Evolutionary conservation across 2,113 vertebrate genomes (phyloP).

Genomic region (Xiphophorus couchianus): DNA sequence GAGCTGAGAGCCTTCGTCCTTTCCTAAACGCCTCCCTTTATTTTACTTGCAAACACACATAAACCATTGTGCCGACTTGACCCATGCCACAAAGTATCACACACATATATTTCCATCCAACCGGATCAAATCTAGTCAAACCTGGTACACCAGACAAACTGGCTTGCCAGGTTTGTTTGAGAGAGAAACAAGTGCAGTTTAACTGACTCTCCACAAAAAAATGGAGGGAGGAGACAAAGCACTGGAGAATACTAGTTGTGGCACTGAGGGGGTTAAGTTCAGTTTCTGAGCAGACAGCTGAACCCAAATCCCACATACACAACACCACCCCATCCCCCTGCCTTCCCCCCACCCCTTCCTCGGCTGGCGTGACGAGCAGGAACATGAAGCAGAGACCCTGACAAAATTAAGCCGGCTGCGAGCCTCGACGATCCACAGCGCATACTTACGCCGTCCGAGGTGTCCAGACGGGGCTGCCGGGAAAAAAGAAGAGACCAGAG

Average conservation of each 20-base stretch:
- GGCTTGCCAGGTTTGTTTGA: neutral
- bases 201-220: conserved; percentile 51
- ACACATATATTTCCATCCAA: conserved; percentile 61
- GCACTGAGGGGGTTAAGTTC: conserved; percentile 50
- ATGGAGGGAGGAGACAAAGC: conserved; percentile 38
- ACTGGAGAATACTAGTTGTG: conserved; percentile 19
- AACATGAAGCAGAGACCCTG: conserved; percentile 60
- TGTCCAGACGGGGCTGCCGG: conserved; percentile 60
- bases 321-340: conserved; percentile 50
- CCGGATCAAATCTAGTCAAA: conserved; percentile 52
- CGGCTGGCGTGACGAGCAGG: conserved; percentile 56
- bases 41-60: conserved; percentile 21
- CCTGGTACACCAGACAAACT: conserved; percentile 56
- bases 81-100: conserved; percentile 16
- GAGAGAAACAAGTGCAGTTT: conserved; percentile 38
- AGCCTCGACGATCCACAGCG: conserved; percentile 26
- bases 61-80: conserved; percentile 17
- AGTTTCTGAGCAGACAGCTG: conserved; percentile 78
- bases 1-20: conserved; percentile 3
- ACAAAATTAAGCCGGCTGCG: conserved; percentile 63
- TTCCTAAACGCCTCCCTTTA: neutral
- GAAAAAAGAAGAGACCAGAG: conserved; percentile 55
- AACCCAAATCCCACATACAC: conserved; percentile 78
- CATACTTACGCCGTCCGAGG: conserved; percentile 75
- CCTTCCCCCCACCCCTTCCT: conserved; percentile 58